These are phyloP conservation scores for Sinocyclocheilus grahami DNA, from an alignment of 2,113 vertebrate species.

Conservation along the genomic window DNA sequence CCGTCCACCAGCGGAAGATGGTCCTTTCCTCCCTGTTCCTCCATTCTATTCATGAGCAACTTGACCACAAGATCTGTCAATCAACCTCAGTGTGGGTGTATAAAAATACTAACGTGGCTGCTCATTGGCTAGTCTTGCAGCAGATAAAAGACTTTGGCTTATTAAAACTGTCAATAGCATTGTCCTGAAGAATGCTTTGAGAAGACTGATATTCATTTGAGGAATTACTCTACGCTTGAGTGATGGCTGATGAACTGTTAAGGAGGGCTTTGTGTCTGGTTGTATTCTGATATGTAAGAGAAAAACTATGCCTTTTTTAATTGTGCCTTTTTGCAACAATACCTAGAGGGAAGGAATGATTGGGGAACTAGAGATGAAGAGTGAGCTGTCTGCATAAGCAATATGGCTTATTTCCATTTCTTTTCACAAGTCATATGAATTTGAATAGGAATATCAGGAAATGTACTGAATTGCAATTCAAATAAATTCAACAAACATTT, in stretches of 20 bases:
- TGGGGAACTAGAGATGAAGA: background rate
- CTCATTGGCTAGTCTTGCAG: slow-evolving; percentile 7
- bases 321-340: background rate
- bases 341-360: background rate
- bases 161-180: slow-evolving; percentile 63
- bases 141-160: slow-evolving; percentile 51
- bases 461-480: background rate
- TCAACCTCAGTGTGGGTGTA: slow-evolving; percentile 59
- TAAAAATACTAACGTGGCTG: slow-evolving; percentile 19
- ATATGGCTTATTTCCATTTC: background rate
- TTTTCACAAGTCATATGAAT: background rate
- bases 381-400: background rate
- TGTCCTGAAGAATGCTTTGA: slow-evolving; percentile 61
- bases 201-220: slow-evolving; percentile 48
- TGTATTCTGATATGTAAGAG: background rate
- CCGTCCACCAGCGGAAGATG: slow-evolving; percentile 67
- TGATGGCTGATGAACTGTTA: slow-evolving; percentile 5
- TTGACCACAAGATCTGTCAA: slow-evolving; percentile 50
- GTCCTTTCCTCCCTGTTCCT: slow-evolving; percentile 56
- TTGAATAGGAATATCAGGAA: background rate
- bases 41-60: slow-evolving; percentile 53
- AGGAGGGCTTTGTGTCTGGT: background rate
- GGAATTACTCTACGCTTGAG: slow-evolving; percentile 36
- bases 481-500: too few species aligned
- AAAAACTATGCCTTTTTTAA: too few species aligned